Evolutionary conservation across 1,140 invertebrate genomes (phyloP).

Genomic region (Cecropterus lyciades): DNA sequence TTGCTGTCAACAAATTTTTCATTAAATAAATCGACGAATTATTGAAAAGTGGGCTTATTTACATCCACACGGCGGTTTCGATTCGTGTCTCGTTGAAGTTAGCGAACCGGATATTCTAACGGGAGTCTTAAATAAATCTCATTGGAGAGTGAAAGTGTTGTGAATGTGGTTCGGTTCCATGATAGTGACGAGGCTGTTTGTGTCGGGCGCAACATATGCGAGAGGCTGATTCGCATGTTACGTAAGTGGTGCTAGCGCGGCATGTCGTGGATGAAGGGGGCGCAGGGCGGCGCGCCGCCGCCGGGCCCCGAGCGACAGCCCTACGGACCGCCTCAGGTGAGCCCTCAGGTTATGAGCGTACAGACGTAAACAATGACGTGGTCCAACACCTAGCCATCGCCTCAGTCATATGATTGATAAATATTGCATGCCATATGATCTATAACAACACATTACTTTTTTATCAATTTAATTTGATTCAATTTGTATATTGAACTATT

Average conservation of each 20-base stretch:
- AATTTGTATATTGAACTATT: not conserved
- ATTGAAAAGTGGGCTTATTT: slow-evolving; percentile 39
- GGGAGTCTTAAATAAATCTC: slow-evolving; percentile 23
- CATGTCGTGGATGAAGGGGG: slow-evolving; percentile 83
- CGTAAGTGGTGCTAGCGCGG: slow-evolving; percentile 68
- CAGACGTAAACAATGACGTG: slow-evolving; percentile 78
- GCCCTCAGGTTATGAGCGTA: slow-evolving; percentile 58
- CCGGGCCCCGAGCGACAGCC: slow-evolving; percentile 56
- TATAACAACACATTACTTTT: slow-evolving; percentile 11
- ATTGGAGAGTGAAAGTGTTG: slow-evolving; percentile 72
- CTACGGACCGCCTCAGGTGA: slow-evolving; percentile 64
- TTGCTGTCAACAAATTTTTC: slow-evolving; percentile 74
- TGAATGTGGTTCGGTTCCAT: slow-evolving; percentile 58
- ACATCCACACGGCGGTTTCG: slow-evolving; percentile 18
- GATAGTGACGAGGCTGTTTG: slow-evolving; percentile 78
- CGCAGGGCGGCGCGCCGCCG: slow-evolving; percentile 61
- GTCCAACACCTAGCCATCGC: slow-evolving; percentile 39
- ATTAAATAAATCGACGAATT: slow-evolving; percentile 60
- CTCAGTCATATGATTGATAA: slow-evolving; percentile 50
- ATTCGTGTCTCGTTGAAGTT: not conserved
- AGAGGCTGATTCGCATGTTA: slow-evolving; percentile 69
- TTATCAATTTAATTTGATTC: slow-evolving; percentile 10
- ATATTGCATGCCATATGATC: slow-evolving; percentile 20
- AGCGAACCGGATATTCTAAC: not conserved
- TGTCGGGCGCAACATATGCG: slow-evolving; percentile 70